phyloP scores from a whole-genome alignment of 2,113 vertebrate species.

The Xiphias gladius region DNA sequence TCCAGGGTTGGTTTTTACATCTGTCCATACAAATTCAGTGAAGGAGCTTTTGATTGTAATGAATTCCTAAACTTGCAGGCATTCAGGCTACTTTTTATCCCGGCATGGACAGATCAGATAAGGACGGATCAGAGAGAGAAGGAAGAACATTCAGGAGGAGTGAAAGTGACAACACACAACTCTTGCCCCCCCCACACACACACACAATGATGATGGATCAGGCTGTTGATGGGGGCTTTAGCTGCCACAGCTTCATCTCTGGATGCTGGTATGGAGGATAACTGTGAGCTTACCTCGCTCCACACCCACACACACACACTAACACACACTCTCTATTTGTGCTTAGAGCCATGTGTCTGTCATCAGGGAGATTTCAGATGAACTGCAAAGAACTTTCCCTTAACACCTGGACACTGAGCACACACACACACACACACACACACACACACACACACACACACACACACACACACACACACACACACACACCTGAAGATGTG shows the following conservation, averaged over 20 bases:
- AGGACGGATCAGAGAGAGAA: slow-evolving; percentile 25
- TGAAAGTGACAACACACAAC: slow-evolving; percentile 60
- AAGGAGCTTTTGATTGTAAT: background rate
- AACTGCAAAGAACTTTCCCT: slow-evolving; percentile 64
- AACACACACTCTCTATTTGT: slow-evolving; percentile 1
- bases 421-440: background rate
- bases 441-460: background rate
- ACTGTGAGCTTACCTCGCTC: slow-evolving; percentile 18
- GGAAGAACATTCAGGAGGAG: slow-evolving; percentile 18
- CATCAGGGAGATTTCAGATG: slow-evolving; percentile 57
- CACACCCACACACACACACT: slow-evolving; percentile 27
- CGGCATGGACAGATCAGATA: slow-evolving; percentile 52
- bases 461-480: too few species aligned
- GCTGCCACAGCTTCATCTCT: slow-evolving; percentile 42
- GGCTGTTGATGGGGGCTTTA: slow-evolving; percentile 66
- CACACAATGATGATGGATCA: slow-evolving; percentile 26
- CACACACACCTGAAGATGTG: slow-evolving; percentile 9
- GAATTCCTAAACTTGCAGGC: background rate
- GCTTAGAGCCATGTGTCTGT: slow-evolving; percentile 63
- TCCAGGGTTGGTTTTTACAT: slow-evolving; percentile 23
- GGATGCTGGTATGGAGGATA: slow-evolving; percentile 62
- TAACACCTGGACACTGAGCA: slow-evolving; percentile 71
- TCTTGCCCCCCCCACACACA: background rate
- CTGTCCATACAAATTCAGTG: background rate
- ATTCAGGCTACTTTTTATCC: slow-evolving; percentile 26